Evolutionary conservation across 2,113 vertebrate genomes (phyloP), one percentile per base, ranked within the genome.

Genomic region (Gnathonemus longibarbis): DNA sequence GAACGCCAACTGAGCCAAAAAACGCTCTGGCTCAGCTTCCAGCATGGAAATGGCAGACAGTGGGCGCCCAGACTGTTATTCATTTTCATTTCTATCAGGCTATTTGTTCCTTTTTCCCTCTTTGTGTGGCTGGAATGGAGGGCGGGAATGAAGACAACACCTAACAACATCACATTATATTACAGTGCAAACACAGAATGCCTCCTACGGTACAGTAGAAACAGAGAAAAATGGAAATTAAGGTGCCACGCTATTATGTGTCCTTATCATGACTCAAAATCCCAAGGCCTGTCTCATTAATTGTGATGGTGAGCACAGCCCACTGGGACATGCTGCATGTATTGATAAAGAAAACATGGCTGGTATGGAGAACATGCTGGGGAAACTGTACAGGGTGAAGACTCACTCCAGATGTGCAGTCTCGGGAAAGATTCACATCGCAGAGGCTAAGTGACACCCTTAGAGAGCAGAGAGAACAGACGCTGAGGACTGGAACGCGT

Each of bases 1-100:
- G 93, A 95, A 95, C 91, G 92, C 91, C 92, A 92, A 92, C 84
- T 89, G 93, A 94, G 94, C 94, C 92, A 94, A 93, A 94, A 93
- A 94, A 93, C n/a, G 92, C 93, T 93, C 90, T 91, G 91, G 92
- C 92, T 93, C 91, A 87, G 91, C 91, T 90, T 92, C 89, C 89
- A 89, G 91, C 89, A 90, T 90, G 91, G 93, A 93, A 92, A 90
- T 66, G 89, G 89, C 91, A 93, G 91, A 93, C 92, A 91, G 92
- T 91, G 87, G 92, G 77, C 89, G 90, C 88, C 19, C 24, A 70
- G n/a, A 7, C 50, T 89, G n/a, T 80, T 80, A 70, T 49, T 21
- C 84, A 88, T 74, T 93, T 91, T 84, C 92, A 45, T 91, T 86
- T 92, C 92, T 87, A 84, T 93, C 91, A 90, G 90, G 52, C 21